phyloP scores from a whole-genome alignment of 2,888 invertebrate genomes.

The Neria commutata region DNA sequence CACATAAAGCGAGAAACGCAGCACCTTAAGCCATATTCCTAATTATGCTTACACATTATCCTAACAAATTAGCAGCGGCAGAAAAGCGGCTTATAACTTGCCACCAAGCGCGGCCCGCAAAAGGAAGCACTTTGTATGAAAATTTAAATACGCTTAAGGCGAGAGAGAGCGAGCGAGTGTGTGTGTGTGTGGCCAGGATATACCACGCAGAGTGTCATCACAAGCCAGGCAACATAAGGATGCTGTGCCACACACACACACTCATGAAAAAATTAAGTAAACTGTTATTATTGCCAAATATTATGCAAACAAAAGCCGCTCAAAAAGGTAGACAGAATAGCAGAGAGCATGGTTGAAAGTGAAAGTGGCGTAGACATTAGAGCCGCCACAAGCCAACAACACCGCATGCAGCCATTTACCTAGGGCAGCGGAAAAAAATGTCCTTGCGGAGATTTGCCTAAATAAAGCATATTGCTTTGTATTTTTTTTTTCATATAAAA shows the following conservation, averaged over 20 bases:
- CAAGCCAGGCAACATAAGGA: conserved; percentile 15
- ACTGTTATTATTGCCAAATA: conserved; percentile 51
- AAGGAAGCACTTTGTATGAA: background rate
- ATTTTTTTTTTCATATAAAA: conserved; percentile 1
- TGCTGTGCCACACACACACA: conserved; percentile 17
- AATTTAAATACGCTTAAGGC: too few species aligned
- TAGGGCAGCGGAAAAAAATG: conserved; percentile 18
- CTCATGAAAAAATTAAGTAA: conserved; percentile 41
- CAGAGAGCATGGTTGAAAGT: background rate
- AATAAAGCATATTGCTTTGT: conserved; percentile 1
- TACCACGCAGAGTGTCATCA: conserved; percentile 1
- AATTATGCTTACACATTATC: background rate
- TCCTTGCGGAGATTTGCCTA: conserved; percentile 9
- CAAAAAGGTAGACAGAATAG: conserved; percentile 37
- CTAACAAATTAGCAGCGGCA: background rate
- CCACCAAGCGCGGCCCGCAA: background rate
- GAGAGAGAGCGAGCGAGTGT: too few species aligned
- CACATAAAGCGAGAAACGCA: too few species aligned
- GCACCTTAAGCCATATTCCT: too few species aligned
- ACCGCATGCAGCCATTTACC: conserved; percentile 44
- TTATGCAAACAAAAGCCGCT: conserved; percentile 51
- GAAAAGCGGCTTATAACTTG: background rate
- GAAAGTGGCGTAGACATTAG: background rate
- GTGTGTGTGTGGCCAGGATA: too few species aligned
- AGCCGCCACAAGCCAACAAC: conserved; percentile 29